Evolutionary conservation across 2,888 invertebrate species (phyloP).

Genomic region (Mesorhabditis belari): DNA sequence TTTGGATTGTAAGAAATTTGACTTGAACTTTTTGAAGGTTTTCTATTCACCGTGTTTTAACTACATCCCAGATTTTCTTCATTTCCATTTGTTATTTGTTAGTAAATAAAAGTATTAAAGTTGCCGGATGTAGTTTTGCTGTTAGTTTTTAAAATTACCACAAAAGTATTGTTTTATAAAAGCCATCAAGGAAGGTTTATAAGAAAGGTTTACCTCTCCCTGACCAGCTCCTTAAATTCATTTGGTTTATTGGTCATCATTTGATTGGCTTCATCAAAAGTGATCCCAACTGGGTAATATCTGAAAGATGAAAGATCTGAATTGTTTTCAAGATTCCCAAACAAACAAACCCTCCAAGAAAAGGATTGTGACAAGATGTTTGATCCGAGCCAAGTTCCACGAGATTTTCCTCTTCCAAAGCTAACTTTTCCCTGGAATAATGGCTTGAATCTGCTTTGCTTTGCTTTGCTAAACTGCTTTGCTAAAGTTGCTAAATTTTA

Average conservation of each 20-base stretch:
- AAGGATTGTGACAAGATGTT: constrained; percentile 64
- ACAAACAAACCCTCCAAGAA: constrained; percentile 57
- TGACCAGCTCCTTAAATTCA: constrained; percentile 59
- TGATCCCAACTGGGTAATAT: constrained; percentile 49
- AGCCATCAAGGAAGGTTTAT: too few species aligned
- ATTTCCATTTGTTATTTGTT: too few species aligned
- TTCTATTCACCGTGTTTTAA: too few species aligned
- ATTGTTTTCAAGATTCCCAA: background rate
- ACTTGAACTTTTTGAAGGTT: too few species aligned
- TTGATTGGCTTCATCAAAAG: constrained; percentile 57
- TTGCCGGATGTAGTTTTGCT: too few species aligned
- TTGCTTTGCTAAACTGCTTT: background rate
- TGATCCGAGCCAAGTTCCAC: constrained; percentile 64
- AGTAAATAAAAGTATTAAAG: too few species aligned
- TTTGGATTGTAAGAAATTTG: too few species aligned
- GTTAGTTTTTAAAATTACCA: too few species aligned
- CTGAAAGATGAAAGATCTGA: background rate
- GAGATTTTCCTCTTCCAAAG: constrained; percentile 59
- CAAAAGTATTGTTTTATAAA: too few species aligned
- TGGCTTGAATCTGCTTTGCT: background rate
- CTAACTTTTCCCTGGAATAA: constrained; percentile 59
- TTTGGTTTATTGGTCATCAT: constrained; percentile 59
- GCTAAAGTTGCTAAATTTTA: background rate
- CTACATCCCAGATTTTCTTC: too few species aligned
- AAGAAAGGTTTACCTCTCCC: constrained; percentile 58